Base-by-base conservation (phyloP, 2,888 invertebrate genomes). In the Criorhina ranunculi region DNA sequence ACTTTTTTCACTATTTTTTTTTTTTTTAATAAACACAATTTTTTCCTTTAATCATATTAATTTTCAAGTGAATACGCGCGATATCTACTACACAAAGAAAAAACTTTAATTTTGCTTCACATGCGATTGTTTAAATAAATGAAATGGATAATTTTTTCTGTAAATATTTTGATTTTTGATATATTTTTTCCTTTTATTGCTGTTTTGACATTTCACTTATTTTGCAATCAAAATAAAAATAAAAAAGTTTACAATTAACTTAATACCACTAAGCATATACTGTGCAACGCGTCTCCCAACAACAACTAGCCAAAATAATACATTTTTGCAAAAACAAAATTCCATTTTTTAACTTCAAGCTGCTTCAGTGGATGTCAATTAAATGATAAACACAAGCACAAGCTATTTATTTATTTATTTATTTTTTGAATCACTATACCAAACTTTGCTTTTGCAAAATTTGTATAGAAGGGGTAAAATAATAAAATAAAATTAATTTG, bases 201-300 rank as follows among this genome's bases (percentile, higher is more conserved):
- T 44, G 46, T 78, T 72, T 78, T 67, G 53, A 66, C 78, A 78
- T 86, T 83, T 86, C 83, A 83, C 70, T 83, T 83, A 79, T 83
- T 79, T 86, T 72, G 46, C 76, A 55, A 69, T 76, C 57, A 55
- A 66, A 86, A 77, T 46, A 44, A 69, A 72, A 76, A 15, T 62
- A n/a, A 77, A 69, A 72, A 62, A 69, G n/a, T n/a, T n/a, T n/a
- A n/a, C n/a, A 60, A 46, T 82, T 80, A 72, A 72, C 66, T 75
- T 77, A 75, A 79, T 69, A 85, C 40, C 40, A 40, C 33, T 64
- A 64, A 83, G 15, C 51, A 59, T 59, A n/a, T n/a, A 72, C 40
- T 31, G 55, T 44, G 59, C 53, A 60, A 66, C 57, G 67, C 62
- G 29, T 82, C 24, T 66, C 29, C 29, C 29, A 70, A 42, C 33